These are phyloP conservation scores for Salvelinus alpinus DNA, from an alignment of 2,113 vertebrate genomes.

Conservation along the genomic window DNA sequence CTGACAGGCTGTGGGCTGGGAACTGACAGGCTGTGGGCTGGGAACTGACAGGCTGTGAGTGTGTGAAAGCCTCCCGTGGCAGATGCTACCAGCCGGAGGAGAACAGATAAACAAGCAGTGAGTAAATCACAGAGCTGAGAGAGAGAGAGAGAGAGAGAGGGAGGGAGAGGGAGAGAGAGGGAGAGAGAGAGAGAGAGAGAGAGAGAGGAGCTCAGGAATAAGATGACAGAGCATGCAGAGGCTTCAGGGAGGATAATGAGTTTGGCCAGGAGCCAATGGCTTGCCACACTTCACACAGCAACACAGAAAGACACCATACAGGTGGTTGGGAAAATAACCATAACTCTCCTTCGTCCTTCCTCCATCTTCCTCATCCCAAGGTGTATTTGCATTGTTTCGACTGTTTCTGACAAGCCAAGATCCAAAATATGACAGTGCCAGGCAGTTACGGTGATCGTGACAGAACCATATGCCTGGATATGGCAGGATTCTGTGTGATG, in stretches of 20 bases:
- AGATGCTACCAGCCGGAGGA: constrained; percentile 45
- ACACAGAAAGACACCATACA: constrained; percentile 5
- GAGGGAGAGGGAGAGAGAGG: not conserved
- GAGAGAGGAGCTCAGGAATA: constrained; percentile 31
- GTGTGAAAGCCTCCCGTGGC: constrained; percentile 54
- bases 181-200: not conserved
- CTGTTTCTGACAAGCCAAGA: constrained; percentile 24
- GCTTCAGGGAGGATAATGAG: constrained; percentile 56
- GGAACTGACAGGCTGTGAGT: constrained; percentile 37
- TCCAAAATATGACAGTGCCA: constrained; percentile 19
- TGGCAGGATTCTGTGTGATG: constrained; percentile 5
- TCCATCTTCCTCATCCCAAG: not conserved
- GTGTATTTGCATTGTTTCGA: constrained; percentile 3
- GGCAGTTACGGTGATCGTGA: constrained; percentile 2
- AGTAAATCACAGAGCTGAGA: constrained; percentile 30
- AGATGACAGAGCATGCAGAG: constrained; percentile 40
- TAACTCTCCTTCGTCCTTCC: not conserved
- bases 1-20: too few relatives aligned
- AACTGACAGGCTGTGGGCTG: not conserved
- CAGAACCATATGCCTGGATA: not conserved
- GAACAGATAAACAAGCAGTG: constrained; percentile 54
- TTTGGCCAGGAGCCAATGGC: constrained; percentile 52
- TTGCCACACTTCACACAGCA: constrained; percentile 17
- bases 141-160: not conserved
- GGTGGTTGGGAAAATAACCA: constrained; percentile 1